Percentiles rank a stretch among this genome's conserved stretches.
phyloP scores from a whole-genome alignment of 2,888 invertebrate species.

The Standfussiana lucernea region DNA sequence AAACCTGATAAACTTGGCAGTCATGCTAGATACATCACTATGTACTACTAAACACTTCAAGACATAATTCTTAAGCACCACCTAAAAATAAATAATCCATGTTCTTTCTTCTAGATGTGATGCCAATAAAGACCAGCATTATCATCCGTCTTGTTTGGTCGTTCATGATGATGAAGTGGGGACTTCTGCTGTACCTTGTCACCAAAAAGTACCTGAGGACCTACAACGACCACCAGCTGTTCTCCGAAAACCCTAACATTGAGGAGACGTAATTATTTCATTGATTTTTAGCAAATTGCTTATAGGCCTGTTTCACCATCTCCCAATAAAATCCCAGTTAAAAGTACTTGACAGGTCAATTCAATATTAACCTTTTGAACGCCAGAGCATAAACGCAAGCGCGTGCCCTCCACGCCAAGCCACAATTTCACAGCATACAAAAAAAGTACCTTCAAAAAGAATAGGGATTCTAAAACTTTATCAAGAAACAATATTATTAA shows the following conservation, averaged over 20 bases:
- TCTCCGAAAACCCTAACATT: slow-evolving; percentile 86
- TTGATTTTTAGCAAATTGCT: slow-evolving; percentile 57
- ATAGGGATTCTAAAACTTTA: too few relatives aligned
- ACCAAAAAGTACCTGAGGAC: slow-evolving; percentile 86
- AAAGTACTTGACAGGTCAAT: neutral
- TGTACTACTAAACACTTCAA: neutral
- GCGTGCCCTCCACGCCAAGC: too few relatives aligned
- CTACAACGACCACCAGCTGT: slow-evolving; percentile 86
- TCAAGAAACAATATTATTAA: too few relatives aligned
- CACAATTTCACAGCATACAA: too few relatives aligned
- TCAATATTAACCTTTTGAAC: too few relatives aligned
- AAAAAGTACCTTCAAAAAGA: too few relatives aligned
- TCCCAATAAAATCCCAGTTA: neutral
- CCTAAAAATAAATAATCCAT: slow-evolving; percentile 5
- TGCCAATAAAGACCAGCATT: slow-evolving; percentile 86
- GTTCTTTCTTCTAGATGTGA: slow-evolving; percentile 80
- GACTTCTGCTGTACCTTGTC: slow-evolving; percentile 84
- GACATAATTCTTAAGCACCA: neutral
- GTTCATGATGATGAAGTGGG: slow-evolving; percentile 90
- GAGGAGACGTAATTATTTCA: slow-evolving; percentile 82
- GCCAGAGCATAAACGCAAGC: too few relatives aligned
- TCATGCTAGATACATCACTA: neutral
- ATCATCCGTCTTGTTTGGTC: slow-evolving; percentile 89
- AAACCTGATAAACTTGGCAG: neutral
- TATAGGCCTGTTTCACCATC: slow-evolving; percentile 34